Conservation (phyloP, 1,140 invertebrate genomes). For the Platyscapa corneri region DNA sequence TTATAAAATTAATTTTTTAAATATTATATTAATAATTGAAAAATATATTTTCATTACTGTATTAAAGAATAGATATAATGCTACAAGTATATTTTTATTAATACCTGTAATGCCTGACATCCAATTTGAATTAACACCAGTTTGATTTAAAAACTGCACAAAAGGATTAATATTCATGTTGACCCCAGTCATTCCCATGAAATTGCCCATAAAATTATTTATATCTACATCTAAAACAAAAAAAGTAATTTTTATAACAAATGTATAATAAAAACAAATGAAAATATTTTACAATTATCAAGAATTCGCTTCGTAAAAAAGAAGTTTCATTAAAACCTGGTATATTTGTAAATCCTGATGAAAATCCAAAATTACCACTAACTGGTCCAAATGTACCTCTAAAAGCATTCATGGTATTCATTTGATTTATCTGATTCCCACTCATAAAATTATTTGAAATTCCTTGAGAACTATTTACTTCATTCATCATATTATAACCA, state of each 20-base stretch:
- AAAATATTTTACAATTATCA: conserved; percentile 13
- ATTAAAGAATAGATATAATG: too few species aligned
- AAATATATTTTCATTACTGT: too few species aligned
- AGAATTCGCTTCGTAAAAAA: conserved; percentile 77
- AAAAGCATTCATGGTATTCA: conserved; percentile 62
- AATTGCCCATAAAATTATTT: conserved; percentile 69
- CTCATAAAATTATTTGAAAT: conserved; percentile 58
- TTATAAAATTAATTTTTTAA: too few species aligned
- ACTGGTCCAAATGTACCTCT: conserved; percentile 52
- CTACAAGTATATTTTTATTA: too few species aligned
- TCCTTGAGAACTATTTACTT: conserved; percentile 67
- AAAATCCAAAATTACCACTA: conserved; percentile 55
- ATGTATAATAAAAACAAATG: not conserved
- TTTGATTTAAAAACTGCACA: conserved; percentile 71
- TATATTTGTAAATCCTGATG: conserved; percentile 47
- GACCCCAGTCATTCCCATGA: conserved; percentile 71
- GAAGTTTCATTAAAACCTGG: conserved; percentile 80
- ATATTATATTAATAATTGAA: too few species aligned
- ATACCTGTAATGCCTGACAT: conserved; percentile 65
- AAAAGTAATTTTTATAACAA: not conserved
- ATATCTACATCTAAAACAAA: conserved; percentile 65
- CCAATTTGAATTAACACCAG: conserved; percentile 69
- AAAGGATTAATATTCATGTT: conserved; percentile 72
- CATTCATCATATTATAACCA: conserved; percentile 58
- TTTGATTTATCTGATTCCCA: conserved; percentile 62